Evolutionary conservation across 2,888 invertebrate genomes (phyloP).

Genomic region (Scaptodrosophila latifasciaeformis): DNA sequence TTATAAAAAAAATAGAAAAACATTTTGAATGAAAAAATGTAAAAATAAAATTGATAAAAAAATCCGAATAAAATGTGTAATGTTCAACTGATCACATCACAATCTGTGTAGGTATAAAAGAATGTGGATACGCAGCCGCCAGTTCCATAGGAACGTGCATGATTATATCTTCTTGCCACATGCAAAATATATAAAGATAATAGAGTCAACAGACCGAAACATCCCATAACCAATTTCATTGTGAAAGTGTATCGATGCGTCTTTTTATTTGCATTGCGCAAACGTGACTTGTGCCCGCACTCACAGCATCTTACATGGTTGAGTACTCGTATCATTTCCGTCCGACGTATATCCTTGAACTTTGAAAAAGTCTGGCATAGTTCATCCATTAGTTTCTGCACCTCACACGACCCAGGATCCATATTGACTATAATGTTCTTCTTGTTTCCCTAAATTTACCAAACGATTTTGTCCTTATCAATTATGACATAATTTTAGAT

Average conservation of each 20-base stretch:
- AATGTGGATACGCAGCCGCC: conserved; percentile 39
- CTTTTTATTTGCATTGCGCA: conserved; percentile 10
- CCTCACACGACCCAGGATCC: no score
- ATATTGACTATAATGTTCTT: background rate
- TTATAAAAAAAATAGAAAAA: no score
- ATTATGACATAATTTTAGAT: background rate
- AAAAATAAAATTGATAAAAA: no score
- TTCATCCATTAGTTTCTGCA: conserved; percentile 31
- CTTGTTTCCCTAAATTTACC: background rate
- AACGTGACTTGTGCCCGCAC: conserved; percentile 42
- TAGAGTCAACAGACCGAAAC: conserved; percentile 25
- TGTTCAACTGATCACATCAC: conserved; percentile 28
- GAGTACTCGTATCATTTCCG: conserved; percentile 32
- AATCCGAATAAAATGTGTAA: no score
- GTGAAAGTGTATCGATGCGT: no score
- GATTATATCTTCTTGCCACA: conserved; percentile 40
- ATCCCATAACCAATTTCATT: background rate
- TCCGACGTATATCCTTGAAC: conserved; percentile 28
- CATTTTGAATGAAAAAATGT: no score
- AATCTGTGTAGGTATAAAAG: conserved; percentile 40
- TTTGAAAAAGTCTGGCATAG: conserved; percentile 38
- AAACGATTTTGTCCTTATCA: background rate
- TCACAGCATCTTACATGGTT: conserved; percentile 42
- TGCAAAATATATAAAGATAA: conserved; percentile 27
- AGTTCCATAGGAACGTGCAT: conserved; percentile 35